phyloP scores from a whole-genome alignment of 2,797 vertebrate genomes.

The Gorsachius magnificus region DNA sequence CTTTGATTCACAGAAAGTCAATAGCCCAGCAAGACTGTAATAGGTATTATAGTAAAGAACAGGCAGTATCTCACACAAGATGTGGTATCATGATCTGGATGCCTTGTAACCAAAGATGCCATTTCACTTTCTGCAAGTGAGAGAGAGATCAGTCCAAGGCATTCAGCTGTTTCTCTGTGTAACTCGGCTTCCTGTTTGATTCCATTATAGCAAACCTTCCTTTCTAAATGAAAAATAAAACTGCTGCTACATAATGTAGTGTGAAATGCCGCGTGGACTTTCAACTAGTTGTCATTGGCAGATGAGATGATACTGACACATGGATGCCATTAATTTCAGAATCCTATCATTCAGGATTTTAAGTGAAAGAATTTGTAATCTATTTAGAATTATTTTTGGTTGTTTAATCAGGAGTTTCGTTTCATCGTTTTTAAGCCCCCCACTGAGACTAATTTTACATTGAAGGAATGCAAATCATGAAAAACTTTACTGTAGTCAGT shows the following conservation, averaged over 20 bases:
- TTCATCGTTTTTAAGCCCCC: constrained; percentile 28
- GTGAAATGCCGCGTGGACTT: neutral
- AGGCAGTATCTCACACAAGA: neutral
- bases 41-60: neutral
- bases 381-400: constrained; percentile 28
- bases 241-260: neutral
- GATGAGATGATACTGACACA: neutral
- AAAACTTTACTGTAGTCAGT: constrained; percentile 1
- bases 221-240: neutral
- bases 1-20: neutral
- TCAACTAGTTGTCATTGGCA: neutral
- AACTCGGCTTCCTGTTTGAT: neutral
- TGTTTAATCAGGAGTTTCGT: neutral
- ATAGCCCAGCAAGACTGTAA: neutral
- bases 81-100: neutral
- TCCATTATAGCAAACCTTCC: neutral
- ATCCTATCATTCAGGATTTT: neutral
- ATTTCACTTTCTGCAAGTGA: neutral
- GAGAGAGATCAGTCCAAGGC: neutral
- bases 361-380: constrained; percentile 6
- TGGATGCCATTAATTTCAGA: neutral
- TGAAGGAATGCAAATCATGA: neutral
- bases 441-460: constrained; percentile 10
- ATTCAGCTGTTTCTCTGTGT: neutral
- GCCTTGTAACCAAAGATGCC: neutral